A percentile compares a stretch with the other conserved stretches of the same genome.
Conservation (phyloP, 2,888 invertebrate species). For the Hermaeophaga mercurialis region DNA sequence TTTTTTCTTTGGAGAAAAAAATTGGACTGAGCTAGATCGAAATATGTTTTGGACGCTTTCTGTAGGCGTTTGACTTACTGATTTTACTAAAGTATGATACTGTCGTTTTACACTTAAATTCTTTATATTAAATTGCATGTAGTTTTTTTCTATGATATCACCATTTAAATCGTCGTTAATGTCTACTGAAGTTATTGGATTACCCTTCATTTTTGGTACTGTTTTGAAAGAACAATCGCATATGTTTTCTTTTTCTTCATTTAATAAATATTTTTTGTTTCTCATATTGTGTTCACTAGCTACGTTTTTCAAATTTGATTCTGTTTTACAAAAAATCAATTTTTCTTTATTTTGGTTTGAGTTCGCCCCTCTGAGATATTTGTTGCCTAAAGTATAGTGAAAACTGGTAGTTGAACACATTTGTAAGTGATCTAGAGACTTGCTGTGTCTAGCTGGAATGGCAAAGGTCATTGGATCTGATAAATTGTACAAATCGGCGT, state of each 20-base stretch:
- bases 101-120: constrained; percentile 39
- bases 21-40: constrained; percentile 46
- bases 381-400: constrained; percentile 45
- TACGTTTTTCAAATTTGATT: constrained; percentile 42
- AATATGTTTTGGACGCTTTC: constrained; percentile 42
- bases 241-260: constrained; percentile 33
- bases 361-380: constrained; percentile 25
- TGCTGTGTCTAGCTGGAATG: constrained; percentile 68
- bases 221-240: constrained; percentile 35
- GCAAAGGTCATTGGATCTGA: constrained; percentile 38
- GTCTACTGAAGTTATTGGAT: constrained; percentile 17
- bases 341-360: constrained; percentile 22
- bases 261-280: constrained; percentile 33
- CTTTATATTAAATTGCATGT: constrained; percentile 42
- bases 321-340: constrained; percentile 35
- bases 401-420: constrained; percentile 51
- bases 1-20: constrained; percentile 58
- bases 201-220: constrained; percentile 9
- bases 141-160: constrained; percentile 38
- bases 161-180: constrained; percentile 25
- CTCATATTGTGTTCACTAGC: constrained; percentile 46
- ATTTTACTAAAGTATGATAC: constrained; percentile 44
- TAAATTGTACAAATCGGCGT: constrained; percentile 36
- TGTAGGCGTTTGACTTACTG: constrained; percentile 41
- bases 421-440: constrained; percentile 79